Percentiles rank a stretch among this genome's conserved stretches.
These are phyloP conservation scores for Agrotis ipsilon DNA, from an alignment of 2,888 invertebrate genomes.

Conservation along the genomic window DNA sequence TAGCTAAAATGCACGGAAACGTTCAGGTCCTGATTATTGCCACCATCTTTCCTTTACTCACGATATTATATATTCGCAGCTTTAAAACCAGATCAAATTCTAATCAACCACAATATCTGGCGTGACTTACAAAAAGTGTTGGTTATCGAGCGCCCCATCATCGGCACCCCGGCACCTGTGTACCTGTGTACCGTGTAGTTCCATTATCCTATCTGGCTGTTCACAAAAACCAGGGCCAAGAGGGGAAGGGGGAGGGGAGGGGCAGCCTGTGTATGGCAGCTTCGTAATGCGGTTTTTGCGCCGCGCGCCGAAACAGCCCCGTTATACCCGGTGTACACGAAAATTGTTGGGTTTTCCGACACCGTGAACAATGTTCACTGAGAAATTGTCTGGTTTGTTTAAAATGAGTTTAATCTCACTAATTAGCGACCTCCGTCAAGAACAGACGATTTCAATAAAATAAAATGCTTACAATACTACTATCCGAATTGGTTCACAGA, in stretches of 20 bases:
- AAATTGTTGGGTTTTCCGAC: constrained; percentile 21
- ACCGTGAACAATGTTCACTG: constrained; percentile 4
- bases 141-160: neutral
- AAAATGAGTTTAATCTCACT: neutral
- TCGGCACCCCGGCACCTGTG: constrained; percentile 5
- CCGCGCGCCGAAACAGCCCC: constrained; percentile 21
- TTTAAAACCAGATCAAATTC: neutral
- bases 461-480: neutral
- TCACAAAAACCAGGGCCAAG: constrained; percentile 31
- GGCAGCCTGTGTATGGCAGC: constrained; percentile 55
- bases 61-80: neutral
- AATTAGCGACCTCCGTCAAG: neutral
- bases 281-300: constrained; percentile 63
- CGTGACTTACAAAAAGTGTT: constrained; percentile 24
- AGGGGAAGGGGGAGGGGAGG: neutral
- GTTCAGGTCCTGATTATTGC: no score
- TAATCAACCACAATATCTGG: neutral
- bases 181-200: constrained; percentile 37
- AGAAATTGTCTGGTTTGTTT: neutral
- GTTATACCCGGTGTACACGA: constrained; percentile 12
- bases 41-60: neutral
- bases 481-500: neutral
- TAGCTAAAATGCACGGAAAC: neutral
- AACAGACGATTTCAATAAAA: neutral
- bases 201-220: constrained; percentile 49